phyloP scores from a whole-genome alignment of 2,888 invertebrate species.

The Aromia moschata region DNA sequence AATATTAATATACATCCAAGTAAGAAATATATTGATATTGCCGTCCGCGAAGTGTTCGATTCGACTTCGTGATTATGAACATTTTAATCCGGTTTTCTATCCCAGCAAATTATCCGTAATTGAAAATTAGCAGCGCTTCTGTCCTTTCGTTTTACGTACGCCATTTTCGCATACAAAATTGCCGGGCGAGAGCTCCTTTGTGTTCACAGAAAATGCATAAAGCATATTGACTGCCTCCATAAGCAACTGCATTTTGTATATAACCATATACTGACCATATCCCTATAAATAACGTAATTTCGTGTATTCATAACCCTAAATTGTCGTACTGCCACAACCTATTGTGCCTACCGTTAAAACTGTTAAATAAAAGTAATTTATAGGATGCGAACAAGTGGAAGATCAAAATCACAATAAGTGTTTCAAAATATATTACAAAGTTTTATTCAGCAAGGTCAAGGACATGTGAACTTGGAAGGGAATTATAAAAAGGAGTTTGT shows the following conservation, averaged over 20 bases:
- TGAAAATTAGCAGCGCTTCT: slow-evolving; percentile 30
- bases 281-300: slow-evolving; percentile 2
- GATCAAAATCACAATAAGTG: neutral
- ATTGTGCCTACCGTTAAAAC: neutral
- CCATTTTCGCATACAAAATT: slow-evolving; percentile 27
- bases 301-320: neutral
- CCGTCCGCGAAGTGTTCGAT: slow-evolving; percentile 11
- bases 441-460: too few relatives aligned
- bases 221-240: slow-evolving; percentile 13
- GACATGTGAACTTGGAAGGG: too few relatives aligned
- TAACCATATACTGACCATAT: slow-evolving; percentile 3
- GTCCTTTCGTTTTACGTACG: slow-evolving; percentile 26
- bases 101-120: slow-evolving; percentile 29
- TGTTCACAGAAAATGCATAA: slow-evolving; percentile 29
- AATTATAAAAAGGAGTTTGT: too few relatives aligned
- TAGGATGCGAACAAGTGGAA: neutral
- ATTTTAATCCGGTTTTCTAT: slow-evolving; percentile 27
- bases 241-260: slow-evolving; percentile 8
- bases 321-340: neutral
- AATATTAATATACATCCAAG: slow-evolving; percentile 15
- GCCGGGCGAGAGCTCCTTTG: slow-evolving; percentile 27
- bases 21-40: slow-evolving; percentile 21
- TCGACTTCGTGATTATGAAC: slow-evolving; percentile 22
- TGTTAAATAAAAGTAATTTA: neutral
- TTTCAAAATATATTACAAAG: neutral